A percentile compares a stretch with the other conserved stretches of the same genome.
Evolutionary conservation across 2,113 vertebrate species (phyloP).

Genomic region (Sakesphorus luctuosus): DNA sequence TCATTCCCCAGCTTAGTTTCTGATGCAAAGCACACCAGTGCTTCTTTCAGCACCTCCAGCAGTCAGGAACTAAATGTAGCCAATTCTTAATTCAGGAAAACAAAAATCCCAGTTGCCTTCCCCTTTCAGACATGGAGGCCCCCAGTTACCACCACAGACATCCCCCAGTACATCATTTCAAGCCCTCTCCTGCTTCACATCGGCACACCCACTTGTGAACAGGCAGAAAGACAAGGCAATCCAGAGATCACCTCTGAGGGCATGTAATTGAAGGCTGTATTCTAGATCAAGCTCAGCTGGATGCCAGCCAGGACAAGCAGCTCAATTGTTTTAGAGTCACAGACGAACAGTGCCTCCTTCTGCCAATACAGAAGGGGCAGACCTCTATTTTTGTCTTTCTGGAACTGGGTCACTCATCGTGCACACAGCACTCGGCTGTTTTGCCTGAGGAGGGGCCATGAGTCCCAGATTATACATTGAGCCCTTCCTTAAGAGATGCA

Average conservation of each 20-base stretch:
- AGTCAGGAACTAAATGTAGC: neutral
- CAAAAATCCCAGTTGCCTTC: neutral
- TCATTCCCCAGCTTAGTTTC: neutral
- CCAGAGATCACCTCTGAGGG: neutral
- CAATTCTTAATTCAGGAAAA: neutral
- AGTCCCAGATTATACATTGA: neutral
- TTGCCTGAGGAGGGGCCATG: neutral
- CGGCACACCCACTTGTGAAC: rapidly evolving
- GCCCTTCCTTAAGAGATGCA: neutral
- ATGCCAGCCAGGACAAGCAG: neutral
- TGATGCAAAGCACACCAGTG: neutral
- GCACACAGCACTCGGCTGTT: neutral
- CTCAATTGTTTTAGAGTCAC: neutral
- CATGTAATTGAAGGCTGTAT: neutral
- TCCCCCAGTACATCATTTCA: neutral
- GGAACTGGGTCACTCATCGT: neutral
- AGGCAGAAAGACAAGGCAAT: neutral
- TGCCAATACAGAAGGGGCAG: neutral
- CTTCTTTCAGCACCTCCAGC: neutral
- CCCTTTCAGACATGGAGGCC: neutral
- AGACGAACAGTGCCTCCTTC: neutral
- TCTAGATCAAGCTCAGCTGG: neutral
- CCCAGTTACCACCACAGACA: neutral
- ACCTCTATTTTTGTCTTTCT: neutral
- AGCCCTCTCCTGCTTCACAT: neutral